Evolutionary conservation across 2,888 invertebrate genomes (phyloP).

Genomic region (Malachius bipustulatus): DNA sequence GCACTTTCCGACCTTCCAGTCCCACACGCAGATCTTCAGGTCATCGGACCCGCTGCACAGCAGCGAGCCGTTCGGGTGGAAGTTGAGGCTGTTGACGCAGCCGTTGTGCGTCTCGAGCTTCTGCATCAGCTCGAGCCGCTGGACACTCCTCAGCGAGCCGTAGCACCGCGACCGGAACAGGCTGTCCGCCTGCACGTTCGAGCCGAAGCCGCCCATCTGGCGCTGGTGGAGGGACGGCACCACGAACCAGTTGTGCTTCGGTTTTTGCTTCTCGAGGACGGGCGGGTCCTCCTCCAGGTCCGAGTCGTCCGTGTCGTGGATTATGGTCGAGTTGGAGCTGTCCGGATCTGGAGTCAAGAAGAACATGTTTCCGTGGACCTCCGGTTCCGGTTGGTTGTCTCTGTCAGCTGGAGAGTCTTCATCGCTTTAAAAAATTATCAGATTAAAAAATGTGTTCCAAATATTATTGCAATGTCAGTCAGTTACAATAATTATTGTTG

Average conservation of each 20-base stretch:
- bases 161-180: constrained; percentile 62
- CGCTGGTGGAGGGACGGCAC: constrained; percentile 54
- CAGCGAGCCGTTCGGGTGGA: constrained; percentile 65
- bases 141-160: constrained; percentile 69
- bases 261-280: constrained; percentile 47
- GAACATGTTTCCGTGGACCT: constrained; percentile 8
- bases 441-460: too few relatives aligned
- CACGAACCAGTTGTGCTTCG: constrained; percentile 53
- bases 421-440: too few relatives aligned
- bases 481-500: too few relatives aligned
- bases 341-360: constrained; percentile 7
- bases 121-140: constrained; percentile 67
- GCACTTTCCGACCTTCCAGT: constrained; percentile 67
- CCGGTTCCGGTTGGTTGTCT: constrained; percentile 13
- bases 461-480: too few relatives aligned
- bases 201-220: constrained; percentile 46
- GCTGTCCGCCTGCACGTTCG: constrained; percentile 38
- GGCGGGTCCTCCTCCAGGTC: constrained; percentile 34
- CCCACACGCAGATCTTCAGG: constrained; percentile 75
- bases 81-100: constrained; percentile 87
- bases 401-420: constrained; percentile 9
- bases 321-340: constrained; percentile 14
- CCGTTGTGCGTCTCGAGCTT: constrained; percentile 70
- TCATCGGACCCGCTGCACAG: constrained; percentile 90
- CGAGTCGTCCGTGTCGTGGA: constrained; percentile 27